Base-by-base conservation (phyloP, 37 sponge, comb jelly and placozoan species). In the Mnemiopsis leidyi region DNA sequence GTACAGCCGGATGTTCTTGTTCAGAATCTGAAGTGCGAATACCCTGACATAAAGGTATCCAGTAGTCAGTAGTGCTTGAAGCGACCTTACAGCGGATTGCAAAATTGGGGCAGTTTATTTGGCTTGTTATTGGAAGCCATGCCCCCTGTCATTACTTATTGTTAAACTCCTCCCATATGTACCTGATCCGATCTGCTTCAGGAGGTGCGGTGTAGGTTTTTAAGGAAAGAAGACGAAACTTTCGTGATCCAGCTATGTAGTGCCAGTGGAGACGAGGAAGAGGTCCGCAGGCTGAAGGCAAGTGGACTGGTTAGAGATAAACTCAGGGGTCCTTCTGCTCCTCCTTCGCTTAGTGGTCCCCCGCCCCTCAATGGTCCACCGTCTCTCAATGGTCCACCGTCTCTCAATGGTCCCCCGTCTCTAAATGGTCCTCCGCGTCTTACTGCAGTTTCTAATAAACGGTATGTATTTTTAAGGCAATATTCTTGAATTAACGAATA, bases 181-280 rank as follows among this genome's bases (percentile, higher is more conserved):
- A n/a, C n/a, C 61, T 48, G 61, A 48, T 48, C 61, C 61, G 13
- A 18, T 48, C 61, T 13, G 13, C 13, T 48, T 69, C 73, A 69
- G 73, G 73, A 69, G 29, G 73, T 77, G 32, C 32, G 32, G 36
- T 26, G 35, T 34, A 36, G 30, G 79, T 77, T 77, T 34, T 20
- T 77, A 20, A 26, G 79, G 79, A 77, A 77, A 32, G 79, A 77
- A 77, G 79, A 32, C 2, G 79, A 77, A 18, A 32, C 35, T 5
- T 32, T 20, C 79, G 79, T 77, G 36, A 32, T 77, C 35, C 30
- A 1, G 21, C 79, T 77, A 32, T 32, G 32, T 13, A 32, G 9
- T 1, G 20, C 1, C 9, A 5, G 32, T 9, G 32, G 32, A 9
- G 23, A 23, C 29, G 79, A 34, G 35, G 32, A 9, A 1, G 36